Percentiles rank a stretch among this genome's conserved stretches.
Evolutionary conservation across 2,888 invertebrate species (phyloP).

Genomic region (Leucophenga maculata): DNA sequence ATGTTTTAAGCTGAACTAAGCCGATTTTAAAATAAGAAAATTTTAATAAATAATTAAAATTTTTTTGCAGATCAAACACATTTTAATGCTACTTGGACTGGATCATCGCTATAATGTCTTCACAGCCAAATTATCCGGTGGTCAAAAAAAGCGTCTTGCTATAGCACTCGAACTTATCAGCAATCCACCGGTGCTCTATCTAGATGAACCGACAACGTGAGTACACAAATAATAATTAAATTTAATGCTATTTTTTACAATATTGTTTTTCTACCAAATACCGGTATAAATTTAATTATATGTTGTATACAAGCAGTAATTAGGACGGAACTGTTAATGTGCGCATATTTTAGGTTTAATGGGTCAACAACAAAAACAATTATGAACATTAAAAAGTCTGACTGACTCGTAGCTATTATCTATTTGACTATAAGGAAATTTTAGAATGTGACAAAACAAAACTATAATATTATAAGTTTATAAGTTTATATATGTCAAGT

Average conservation of each 20-base stretch:
- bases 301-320: neutral
- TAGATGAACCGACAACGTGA: constrained; percentile 90
- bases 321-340: constrained; percentile 12
- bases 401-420: no score
- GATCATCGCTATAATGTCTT: constrained; percentile 80
- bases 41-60: neutral
- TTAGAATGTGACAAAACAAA: no score
- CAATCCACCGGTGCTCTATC: constrained; percentile 89
- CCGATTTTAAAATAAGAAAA: neutral
- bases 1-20: neutral
- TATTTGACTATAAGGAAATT: no score
- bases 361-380: neutral
- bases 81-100: constrained; percentile 82
- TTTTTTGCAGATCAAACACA: constrained; percentile 79
- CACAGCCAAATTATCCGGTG: constrained; percentile 85
- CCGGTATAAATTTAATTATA: no score
- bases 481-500: no score
- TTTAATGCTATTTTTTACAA: neutral
- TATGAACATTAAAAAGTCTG: no score
- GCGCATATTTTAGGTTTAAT: neutral
- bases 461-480: no score
- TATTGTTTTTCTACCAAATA: neutral
- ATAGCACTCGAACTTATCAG: constrained; percentile 88
- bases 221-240: constrained; percentile 53
- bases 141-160: constrained; percentile 86